Conservation (phyloP, 2,888 invertebrate genomes). For the Rhagophthalmus giganteus region DNA sequence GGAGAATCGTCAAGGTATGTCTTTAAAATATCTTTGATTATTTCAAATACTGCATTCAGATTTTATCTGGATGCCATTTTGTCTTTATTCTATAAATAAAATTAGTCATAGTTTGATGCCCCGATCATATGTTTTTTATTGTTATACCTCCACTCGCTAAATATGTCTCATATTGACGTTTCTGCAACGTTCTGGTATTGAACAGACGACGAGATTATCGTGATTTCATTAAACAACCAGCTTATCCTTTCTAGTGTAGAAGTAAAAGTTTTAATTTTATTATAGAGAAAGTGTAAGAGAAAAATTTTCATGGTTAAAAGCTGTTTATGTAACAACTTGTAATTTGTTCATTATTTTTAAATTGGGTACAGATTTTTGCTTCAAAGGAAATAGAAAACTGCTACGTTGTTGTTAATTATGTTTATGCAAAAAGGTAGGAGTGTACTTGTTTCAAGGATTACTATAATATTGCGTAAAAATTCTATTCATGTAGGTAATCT, state of each 20-base stretch:
- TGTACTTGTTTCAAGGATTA: constrained; percentile 17
- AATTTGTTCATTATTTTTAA: background rate
- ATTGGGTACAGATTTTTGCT: no score
- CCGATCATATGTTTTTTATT: constrained; percentile 13
- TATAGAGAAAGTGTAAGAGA: constrained; percentile 22
- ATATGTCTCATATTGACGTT: constrained; percentile 5
- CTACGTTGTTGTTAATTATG: constrained; percentile 7
- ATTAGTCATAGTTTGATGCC: constrained; percentile 28
- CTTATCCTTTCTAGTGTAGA: constrained; percentile 21
- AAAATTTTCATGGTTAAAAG: constrained; percentile 13
- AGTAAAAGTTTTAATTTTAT: constrained; percentile 25
- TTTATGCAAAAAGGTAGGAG: constrained; percentile 14
- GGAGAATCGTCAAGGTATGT: constrained; percentile 35
- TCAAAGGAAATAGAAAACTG: no score
- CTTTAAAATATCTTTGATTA: constrained; percentile 7
- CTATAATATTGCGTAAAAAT: constrained; percentile 15
- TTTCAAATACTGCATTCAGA: constrained; percentile 20
- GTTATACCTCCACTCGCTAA: constrained; percentile 7
- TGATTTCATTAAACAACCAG: no score
- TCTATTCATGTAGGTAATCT: background rate
- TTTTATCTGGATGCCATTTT: constrained; percentile 41
- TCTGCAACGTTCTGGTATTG: no score
- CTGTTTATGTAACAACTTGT: constrained; percentile 9
- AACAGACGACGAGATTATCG: no score
- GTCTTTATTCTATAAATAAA: constrained; percentile 39